These are phyloP conservation scores for Scaptomyza flava DNA, from an alignment of 2,888 invertebrate genomes.

Conservation along the genomic window DNA sequence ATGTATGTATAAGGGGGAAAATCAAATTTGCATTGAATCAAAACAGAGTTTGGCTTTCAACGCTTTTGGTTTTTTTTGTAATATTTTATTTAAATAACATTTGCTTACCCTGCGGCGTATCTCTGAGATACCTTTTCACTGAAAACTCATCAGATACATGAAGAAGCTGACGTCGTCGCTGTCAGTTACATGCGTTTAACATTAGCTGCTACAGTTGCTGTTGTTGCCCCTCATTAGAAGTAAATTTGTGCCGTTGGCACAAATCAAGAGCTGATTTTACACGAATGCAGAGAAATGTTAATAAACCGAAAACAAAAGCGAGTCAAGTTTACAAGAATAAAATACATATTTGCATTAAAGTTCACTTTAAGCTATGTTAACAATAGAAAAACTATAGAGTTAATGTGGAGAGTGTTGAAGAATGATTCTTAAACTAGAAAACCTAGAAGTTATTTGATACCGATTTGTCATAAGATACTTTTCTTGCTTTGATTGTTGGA, in stretches of 20 bases:
- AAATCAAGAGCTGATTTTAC: slow-evolving; percentile 44
- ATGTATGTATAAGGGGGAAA: not conserved
- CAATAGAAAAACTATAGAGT: no score
- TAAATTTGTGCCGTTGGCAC: slow-evolving; percentile 62
- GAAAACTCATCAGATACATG: slow-evolving; percentile 11
- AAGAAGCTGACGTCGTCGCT: slow-evolving; percentile 24
- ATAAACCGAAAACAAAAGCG: slow-evolving; percentile 7
- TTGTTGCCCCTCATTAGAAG: slow-evolving; percentile 58
- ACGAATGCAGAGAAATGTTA: slow-evolving; percentile 4
- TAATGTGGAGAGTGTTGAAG: no score
- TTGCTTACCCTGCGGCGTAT: slow-evolving; percentile 24
- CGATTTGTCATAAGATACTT: no score
- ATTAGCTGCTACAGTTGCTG: slow-evolving; percentile 29
- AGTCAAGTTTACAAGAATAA: not conserved
- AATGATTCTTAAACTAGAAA: no score
- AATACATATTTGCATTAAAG: no score
- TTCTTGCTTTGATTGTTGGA: no score
- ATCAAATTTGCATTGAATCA: slow-evolving; percentile 58
- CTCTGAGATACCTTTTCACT: slow-evolving; percentile 36
- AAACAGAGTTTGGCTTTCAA: slow-evolving; percentile 41
- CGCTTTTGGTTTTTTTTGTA: slow-evolving; percentile 12
- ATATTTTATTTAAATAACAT: not conserved
- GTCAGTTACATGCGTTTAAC: slow-evolving; percentile 61
- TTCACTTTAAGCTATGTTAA: no score
- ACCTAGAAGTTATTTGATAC: no score